Conservation (phyloP, 2,113 vertebrate species). For the Fukomys damarensis region DNA sequence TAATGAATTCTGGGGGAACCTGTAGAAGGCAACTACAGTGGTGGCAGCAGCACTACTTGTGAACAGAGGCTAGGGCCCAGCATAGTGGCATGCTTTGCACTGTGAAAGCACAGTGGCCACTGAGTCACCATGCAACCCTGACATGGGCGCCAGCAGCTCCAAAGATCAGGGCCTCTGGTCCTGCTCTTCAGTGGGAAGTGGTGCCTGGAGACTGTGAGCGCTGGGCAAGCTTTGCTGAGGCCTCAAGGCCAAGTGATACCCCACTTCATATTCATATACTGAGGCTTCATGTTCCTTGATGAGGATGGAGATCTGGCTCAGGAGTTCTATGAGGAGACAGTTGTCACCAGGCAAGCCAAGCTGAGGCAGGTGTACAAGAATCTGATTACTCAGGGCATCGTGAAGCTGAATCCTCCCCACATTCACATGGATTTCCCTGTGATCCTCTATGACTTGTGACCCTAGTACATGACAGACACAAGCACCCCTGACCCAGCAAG, state of each 20-base stretch:
- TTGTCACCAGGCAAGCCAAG: slow-evolving; percentile 97
- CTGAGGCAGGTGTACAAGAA: slow-evolving; percentile 98
- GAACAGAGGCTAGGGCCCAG: not conserved
- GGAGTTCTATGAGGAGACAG: slow-evolving; percentile 97
- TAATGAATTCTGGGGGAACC: slow-evolving; percentile 14
- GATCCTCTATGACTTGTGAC: slow-evolving; percentile 89
- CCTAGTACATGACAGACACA: slow-evolving; percentile 49
- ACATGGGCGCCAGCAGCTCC: slow-evolving; percentile 95
- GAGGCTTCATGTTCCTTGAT: slow-evolving; percentile 96
- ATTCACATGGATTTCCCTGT: slow-evolving; percentile 95
- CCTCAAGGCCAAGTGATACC: slow-evolving; percentile 88
- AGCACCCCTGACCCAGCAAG: slow-evolving; percentile 63
- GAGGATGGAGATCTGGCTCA: slow-evolving; percentile 98
- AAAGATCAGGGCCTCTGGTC: slow-evolving; percentile 93
- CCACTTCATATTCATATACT: slow-evolving; percentile 94
- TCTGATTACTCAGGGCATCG: slow-evolving; percentile 97
- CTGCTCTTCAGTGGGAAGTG: slow-evolving; percentile 87
- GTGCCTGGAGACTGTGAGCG: slow-evolving; percentile 83
- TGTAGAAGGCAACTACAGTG: slow-evolving; percentile 42
- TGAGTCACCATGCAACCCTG: slow-evolving; percentile 79
- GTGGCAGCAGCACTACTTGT: not conserved
- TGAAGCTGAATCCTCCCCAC: slow-evolving; percentile 95
- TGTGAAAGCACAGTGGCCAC: slow-evolving; percentile 47
- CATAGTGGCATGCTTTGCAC: slow-evolving; percentile 17
- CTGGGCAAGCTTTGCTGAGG: slow-evolving; percentile 91